Evolutionary conservation across 2,113 vertebrate genomes (phyloP).

Genomic region (Phalacrocorax pelagicus): DNA sequence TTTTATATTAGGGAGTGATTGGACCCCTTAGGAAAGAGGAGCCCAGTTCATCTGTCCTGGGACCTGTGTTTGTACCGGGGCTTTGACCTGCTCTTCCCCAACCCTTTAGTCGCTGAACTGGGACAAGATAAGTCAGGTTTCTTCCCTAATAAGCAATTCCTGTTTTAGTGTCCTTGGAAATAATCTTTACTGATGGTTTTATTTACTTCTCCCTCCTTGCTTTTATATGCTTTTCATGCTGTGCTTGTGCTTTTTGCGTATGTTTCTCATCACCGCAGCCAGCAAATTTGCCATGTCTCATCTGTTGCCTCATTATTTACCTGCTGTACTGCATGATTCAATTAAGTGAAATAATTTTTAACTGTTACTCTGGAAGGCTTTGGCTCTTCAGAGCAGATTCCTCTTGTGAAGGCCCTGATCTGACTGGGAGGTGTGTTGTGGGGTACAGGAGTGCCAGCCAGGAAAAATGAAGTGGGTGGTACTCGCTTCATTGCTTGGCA

Average conservation of each 20-base stretch:
- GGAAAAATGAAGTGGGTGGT: fast-evolving
- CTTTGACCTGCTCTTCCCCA: background rate
- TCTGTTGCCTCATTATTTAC: background rate
- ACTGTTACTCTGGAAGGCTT: background rate
- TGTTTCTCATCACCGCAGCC: background rate
- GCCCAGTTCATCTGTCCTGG: background rate
- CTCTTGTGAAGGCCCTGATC: background rate
- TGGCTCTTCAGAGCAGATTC: background rate
- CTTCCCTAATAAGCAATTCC: background rate
- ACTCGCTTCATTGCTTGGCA: background rate
- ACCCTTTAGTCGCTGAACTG: background rate
- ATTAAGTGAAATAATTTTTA: background rate
- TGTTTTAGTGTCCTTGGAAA: background rate
- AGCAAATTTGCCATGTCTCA: background rate
- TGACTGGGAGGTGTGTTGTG: background rate
- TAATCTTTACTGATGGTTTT: background rate
- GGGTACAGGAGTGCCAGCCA: background rate
- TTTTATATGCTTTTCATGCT: background rate
- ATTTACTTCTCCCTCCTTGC: background rate
- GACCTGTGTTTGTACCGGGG: background rate
- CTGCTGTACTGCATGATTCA: background rate
- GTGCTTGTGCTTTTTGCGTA: background rate
- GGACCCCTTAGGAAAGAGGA: background rate
- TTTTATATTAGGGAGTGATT: background rate
- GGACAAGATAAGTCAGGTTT: background rate